Evolutionary conservation across 2,797 vertebrate species (phyloP).

Genomic region (Cryptoprocta ferox): DNA sequence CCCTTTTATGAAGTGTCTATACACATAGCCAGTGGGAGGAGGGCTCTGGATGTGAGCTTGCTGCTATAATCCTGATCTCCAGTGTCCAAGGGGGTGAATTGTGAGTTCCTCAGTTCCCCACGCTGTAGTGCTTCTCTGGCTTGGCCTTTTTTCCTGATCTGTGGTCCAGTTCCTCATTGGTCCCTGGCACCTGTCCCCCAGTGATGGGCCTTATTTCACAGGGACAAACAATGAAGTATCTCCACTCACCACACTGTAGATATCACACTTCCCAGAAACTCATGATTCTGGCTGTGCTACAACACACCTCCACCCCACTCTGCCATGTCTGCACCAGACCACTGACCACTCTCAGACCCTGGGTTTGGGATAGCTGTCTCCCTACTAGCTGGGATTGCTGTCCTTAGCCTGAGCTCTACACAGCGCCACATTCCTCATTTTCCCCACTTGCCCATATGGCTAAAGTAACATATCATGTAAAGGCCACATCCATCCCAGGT

Average conservation of each 20-base stretch:
- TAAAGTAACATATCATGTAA: neutral
- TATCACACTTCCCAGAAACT: neutral
- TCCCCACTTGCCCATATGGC: neutral
- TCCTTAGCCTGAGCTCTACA: neutral
- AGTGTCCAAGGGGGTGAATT: neutral
- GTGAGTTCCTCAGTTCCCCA: neutral
- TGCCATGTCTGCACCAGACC: neutral
- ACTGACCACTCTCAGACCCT: neutral
- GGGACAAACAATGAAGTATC: neutral
- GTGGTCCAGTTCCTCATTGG: neutral
- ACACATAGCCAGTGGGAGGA: accelerated
- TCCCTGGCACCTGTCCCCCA: too few relatives aligned
- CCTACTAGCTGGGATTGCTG: neutral
- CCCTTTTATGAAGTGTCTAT: neutral
- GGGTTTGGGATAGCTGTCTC: neutral
- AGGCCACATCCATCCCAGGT: neutral
- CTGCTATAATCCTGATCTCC: neutral
- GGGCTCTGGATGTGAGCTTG: neutral
- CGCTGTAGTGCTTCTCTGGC: neutral
- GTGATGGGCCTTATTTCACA: neutral
- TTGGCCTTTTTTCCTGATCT: neutral
- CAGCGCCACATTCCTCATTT: neutral
- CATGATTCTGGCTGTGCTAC: neutral
- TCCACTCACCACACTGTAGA: neutral
- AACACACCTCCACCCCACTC: neutral